Evolutionary conservation across 2,113 vertebrate species (phyloP).

Genomic region (Ceyx margarethae): DNA sequence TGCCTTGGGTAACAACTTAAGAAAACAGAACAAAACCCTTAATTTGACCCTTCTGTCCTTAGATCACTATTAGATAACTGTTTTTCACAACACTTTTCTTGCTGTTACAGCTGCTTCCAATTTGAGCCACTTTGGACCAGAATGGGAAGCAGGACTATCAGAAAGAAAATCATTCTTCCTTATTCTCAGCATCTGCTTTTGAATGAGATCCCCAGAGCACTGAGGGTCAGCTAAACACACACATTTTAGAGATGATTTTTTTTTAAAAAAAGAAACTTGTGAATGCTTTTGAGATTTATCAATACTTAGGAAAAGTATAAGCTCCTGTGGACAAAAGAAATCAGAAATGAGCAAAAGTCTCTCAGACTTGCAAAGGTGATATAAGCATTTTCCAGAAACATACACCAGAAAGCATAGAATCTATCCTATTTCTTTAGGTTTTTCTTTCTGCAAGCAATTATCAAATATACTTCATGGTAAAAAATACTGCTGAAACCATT

Average conservation of each 20-base stretch:
- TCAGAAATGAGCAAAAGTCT: background rate
- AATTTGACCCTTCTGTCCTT: background rate
- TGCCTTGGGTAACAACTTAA: background rate
- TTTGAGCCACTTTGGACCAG: conserved; percentile 16
- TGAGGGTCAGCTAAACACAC: conserved; percentile 6
- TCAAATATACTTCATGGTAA: background rate
- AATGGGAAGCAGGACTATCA: background rate
- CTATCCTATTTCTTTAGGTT: background rate
- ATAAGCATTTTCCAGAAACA: background rate
- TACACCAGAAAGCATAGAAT: background rate
- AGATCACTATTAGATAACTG: conserved; percentile 1
- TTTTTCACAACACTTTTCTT: background rate
- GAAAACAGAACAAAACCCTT: background rate
- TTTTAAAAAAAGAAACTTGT: background rate
- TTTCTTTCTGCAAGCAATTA: background rate
- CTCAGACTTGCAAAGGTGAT: background rate
- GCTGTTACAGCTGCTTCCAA: conserved; percentile 43
- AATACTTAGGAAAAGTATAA: background rate
- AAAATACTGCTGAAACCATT: background rate
- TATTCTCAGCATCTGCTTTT: conserved; percentile 28
- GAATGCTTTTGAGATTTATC: background rate
- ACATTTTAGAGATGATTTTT: background rate
- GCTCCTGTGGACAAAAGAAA: conserved; percentile 5
- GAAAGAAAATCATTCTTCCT: background rate
- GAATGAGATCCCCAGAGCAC: conserved; percentile 21